Evolutionary conservation across 1,140 invertebrate genomes (phyloP), one percentile per base, ranked within the genome.

Genomic region (Brachionus angularis): DNA sequence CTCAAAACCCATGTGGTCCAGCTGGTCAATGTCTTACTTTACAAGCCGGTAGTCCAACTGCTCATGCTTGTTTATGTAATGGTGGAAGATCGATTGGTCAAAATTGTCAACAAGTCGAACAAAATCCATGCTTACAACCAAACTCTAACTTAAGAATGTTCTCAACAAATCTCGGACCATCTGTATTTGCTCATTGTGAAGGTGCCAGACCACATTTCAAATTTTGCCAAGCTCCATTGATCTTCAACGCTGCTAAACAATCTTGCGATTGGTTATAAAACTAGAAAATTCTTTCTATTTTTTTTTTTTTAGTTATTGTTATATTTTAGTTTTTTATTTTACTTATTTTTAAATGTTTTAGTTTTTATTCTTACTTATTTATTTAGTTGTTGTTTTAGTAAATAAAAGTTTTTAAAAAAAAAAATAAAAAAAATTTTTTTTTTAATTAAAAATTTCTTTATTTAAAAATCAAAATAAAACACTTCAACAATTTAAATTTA

Each of bases 251-350:
- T 31, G 27, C 12, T 8, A 47, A 47, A 31, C 42, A 67, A 46
- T 25, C 62, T 7, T 67, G 62, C 14, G 62, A 67, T 14, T 67
- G 62, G 62, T 18, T n/a, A 4, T 67, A 67, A 67, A 67, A n/a
- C n/a, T n/a, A n/a, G n/a, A n/a, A n/a, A n/a, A n/a, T n/a, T n/a
- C n/a, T n/a, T n/a, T n/a, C 33, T 16, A 10, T 12, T 0, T 36
- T 21, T 0, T 1, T 44, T 18, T 64, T 42, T 62, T 39, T 61
- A 34, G 21, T 16, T 61, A 42, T 25, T 25, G 36, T 47, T 64
- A 5, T 42, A 31, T 18, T 23, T 64, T 64, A 39, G n/a, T 39
- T 64, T 25, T 67, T 67, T 29, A 29, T 25, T 29, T 42, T 64
- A 16, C 39, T 10, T 42, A 10, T 39, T 64, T 44, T 55, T 55